phyloP scores from a whole-genome alignment of 1,140 invertebrate genomes.

The Popillia japonica region DNA sequence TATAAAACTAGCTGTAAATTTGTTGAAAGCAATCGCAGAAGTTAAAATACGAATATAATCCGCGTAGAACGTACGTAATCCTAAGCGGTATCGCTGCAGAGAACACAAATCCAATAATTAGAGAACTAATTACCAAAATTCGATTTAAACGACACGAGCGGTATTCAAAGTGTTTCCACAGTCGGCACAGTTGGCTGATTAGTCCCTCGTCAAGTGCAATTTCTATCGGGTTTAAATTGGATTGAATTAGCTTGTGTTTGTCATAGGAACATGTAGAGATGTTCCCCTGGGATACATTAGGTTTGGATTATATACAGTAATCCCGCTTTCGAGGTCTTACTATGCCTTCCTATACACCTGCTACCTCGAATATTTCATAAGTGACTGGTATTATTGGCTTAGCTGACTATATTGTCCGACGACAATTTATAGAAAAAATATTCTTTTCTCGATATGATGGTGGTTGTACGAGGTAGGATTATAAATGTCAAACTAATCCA shows the following conservation, averaged over 20 bases:
- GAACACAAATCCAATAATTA: constrained; percentile 53
- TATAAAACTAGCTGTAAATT: constrained; percentile 35
- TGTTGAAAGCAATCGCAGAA: constrained; percentile 27
- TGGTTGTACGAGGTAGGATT: not conserved
- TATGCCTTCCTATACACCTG: constrained; percentile 47
- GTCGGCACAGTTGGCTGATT: constrained; percentile 50
- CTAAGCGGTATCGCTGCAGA: constrained; percentile 44
- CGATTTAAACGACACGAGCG: constrained; percentile 50
- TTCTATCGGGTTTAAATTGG: constrained; percentile 56
- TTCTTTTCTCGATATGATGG: constrained; percentile 32
- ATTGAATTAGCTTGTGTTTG: constrained; percentile 55
- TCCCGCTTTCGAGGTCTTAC: constrained; percentile 49
- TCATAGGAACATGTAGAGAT: constrained; percentile 47
- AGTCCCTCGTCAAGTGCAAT: constrained; percentile 55
- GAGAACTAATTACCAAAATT: constrained; percentile 53
- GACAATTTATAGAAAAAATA: constrained; percentile 37
- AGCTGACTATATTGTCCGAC: constrained; percentile 27
- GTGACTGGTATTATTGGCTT: constrained; percentile 46
- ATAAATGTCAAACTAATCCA: constrained; percentile 18
- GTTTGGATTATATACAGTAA: constrained; percentile 49
- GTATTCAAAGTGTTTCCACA: constrained; percentile 51
- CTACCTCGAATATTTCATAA: constrained; percentile 50
- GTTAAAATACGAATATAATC: constrained; percentile 35
- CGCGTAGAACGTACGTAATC: constrained; percentile 33
- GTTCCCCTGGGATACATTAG: constrained; percentile 52